Conservation (phyloP, 2,113 vertebrate genomes). For the Prinia subflava region DNA sequence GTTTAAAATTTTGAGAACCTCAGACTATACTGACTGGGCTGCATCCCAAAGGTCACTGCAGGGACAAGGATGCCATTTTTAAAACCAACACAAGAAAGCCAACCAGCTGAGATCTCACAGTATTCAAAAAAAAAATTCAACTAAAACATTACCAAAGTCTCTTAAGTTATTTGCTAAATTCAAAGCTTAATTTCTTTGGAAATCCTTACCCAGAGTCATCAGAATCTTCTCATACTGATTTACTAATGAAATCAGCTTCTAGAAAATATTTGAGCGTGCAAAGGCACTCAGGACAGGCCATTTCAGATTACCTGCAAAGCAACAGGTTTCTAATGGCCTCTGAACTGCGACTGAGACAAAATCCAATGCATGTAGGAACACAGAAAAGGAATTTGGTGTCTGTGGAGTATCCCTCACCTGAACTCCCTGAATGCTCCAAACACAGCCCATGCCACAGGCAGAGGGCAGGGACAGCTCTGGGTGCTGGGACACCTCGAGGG, state of each 20-base stretch:
- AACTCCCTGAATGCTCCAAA: neutral
- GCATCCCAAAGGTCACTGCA: neutral
- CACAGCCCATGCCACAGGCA: neutral
- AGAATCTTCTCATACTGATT: neutral
- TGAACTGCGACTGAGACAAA: neutral
- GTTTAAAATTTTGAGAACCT: conserved; percentile 22
- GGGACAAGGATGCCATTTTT: neutral
- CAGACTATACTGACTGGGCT: neutral
- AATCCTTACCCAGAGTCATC: neutral
- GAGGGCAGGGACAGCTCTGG: neutral
- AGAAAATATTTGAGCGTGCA: neutral
- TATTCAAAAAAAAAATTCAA: neutral
- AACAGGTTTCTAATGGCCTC: neutral
- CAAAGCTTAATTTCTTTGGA: neutral
- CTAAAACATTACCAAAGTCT: neutral
- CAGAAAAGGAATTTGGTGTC: neutral
- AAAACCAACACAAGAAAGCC: neutral
- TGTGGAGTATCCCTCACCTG: neutral
- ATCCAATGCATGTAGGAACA: neutral
- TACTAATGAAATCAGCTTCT: neutral
- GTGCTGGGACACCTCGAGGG: neutral
- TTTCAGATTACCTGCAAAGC: neutral
- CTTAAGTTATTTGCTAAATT: neutral
- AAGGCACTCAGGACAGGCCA: neutral
- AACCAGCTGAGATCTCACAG: neutral